Conservation (phyloP, 92 coral and sea anemone species). For the Parazoanthus atlanticus region DNA sequence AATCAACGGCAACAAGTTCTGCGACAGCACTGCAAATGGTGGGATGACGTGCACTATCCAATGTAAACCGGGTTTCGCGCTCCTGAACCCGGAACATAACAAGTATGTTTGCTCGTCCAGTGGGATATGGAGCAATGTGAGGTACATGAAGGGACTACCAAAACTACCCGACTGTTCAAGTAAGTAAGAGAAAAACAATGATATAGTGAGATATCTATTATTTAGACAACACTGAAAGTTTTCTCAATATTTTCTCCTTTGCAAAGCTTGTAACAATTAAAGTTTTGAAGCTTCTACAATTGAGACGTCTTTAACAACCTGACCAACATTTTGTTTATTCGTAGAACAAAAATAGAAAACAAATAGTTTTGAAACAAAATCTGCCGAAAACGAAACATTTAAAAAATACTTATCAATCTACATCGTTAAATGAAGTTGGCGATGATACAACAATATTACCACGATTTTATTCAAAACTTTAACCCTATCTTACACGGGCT, state of each 20-base stretch:
- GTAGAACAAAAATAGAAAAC: no score
- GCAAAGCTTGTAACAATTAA: not conserved
- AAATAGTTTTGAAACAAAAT: no score
- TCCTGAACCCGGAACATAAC: not conserved
- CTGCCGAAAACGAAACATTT: no score
- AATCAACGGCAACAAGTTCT: slow-evolving; percentile 6
- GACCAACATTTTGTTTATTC: no score
- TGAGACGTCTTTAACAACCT: no score
- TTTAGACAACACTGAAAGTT: not conserved
- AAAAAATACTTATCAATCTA: no score
- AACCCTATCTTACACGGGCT: no score
- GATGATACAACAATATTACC: no score
- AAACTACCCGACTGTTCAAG: slow-evolving; percentile 42
- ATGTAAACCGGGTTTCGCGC: slow-evolving; percentile 16
- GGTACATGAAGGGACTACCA: slow-evolving; percentile 31
- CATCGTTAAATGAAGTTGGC: no score
- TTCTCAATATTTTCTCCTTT: not conserved
- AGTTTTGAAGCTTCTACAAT: no score
- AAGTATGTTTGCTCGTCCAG: slow-evolving; percentile 22
- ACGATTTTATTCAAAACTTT: no score
- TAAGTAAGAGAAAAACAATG: not conserved
- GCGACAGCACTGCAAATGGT: slow-evolving; percentile 22
- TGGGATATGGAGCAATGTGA: slow-evolving; percentile 21
- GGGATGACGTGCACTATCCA: slow-evolving; percentile 30
- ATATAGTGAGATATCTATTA: no score